Evolutionary conservation across 2,797 vertebrate species (phyloP), one percentile per base, ranked within the genome.

Genomic region (Phataginus tetradactyla): DNA sequence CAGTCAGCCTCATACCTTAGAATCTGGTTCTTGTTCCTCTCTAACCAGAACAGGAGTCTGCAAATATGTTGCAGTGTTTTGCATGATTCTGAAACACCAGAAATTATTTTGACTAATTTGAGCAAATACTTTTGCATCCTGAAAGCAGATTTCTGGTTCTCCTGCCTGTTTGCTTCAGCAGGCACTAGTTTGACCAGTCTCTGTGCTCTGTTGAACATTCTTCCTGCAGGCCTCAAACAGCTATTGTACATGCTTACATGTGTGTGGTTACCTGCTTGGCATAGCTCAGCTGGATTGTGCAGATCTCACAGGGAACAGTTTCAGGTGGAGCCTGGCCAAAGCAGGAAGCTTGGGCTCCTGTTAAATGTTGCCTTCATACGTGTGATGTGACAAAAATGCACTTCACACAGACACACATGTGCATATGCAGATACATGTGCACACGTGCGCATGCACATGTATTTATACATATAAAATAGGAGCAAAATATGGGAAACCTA

Each of bases 281-380:
- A 61, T 9, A 81, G 42, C 27, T 69, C 71, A 27, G 13, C 15
- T 42, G 79, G 63, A 23, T 86, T 77, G 39, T 64, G 34, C 78
- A 85, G 57, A 71, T 86, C 32, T 79, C 42, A 27, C 11, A 27
- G 55, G 37, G 95, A 90, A 45, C n/a, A 11, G 75, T 96, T 96
- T 88, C 45, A 86, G 34, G 10, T 85, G 53, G 34, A 51, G 18
- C 86, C 84, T 92, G 39, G 64, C 20, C 51, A 5, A 86, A 91
- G 17, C 11, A 53, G 49, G 39, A 78, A 86, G 86, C 72, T 81
- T 49, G 51, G 13, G 0, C 23, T 87, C 20, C 12, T 71, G 27
- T 45, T 45, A 94, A 96, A 74, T 68, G 10, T 39, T 86, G 4
- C 39, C 32, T 14, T 94, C 34, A 53, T 34, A 57, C 32, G 11